Evolutionary conservation across 2,797 vertebrate genomes (phyloP), one percentile per base, ranked within the genome.

Genomic region (Myripristis jacobus): DNA sequence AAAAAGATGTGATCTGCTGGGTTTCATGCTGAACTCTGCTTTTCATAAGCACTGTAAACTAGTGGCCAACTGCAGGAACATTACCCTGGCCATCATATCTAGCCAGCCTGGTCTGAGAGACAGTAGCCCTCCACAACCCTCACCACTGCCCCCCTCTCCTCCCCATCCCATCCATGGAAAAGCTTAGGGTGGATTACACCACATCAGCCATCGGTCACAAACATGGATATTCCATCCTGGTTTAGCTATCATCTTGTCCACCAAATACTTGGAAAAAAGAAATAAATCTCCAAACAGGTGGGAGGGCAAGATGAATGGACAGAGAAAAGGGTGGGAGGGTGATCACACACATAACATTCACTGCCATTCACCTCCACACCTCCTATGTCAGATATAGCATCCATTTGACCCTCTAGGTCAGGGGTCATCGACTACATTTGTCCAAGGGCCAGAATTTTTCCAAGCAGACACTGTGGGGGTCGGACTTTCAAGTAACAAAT

Each of bases 181-280:
- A 79, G 80, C 89, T 92, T 91, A 91, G 83, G 71, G 62, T 90
- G 89, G 92, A 92, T 93, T 92, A 92, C 86, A 79, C 82, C 73
- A 86, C 79, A 85, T 81, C 84, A 79, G 75, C 76, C 75, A 64
- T 53, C 44, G 29, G 82, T 68, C 74, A 82, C 75, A 85, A 82
- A 89, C 83, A 85, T 50, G 72, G 79, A 84, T 85, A 87, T 88
- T 82, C 71, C 70, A 84, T 81, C 72, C 59, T 67, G 72, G 82
- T 70, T 89, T 80, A 90, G 75, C 55, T 36, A 83, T 83, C 75
- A 78, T 85, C 77, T 78, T 87, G 76, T 78, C 65, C 73, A 56
- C 47, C 58, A 79, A 84, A 80, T 88, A 85, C 68, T 79, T 71
- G 18, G 65, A 74, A 75, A 79, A 83, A 54, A 66, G 13, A 81